Evolutionary conservation across 2,113 vertebrate species (phyloP).

Genomic region (Haemorhous mexicanus): DNA sequence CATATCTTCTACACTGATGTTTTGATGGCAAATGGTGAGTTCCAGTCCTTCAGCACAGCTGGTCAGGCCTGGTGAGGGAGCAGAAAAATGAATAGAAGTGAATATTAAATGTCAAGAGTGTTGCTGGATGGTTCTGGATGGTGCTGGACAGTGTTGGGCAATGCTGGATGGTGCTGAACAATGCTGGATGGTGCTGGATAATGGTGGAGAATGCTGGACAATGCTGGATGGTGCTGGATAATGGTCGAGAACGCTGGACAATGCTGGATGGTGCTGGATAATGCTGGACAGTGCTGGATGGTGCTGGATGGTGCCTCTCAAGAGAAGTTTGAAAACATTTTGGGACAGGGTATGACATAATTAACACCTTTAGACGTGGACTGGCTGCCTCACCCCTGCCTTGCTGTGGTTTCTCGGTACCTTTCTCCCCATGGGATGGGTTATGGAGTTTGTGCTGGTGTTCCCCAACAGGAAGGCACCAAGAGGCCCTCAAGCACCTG

Average conservation of each 20-base stretch:
- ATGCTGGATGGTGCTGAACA: fast-evolving
- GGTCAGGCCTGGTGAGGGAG: neutral
- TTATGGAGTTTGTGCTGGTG: neutral
- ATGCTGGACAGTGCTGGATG: too few relatives aligned
- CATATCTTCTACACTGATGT: slow-evolving; percentile 82
- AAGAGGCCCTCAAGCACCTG: slow-evolving; percentile 76
- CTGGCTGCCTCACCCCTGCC: neutral
- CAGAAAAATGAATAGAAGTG: neutral
- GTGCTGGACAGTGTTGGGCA: fast-evolving
- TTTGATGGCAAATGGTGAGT: slow-evolving; percentile 79
- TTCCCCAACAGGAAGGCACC: slow-evolving; percentile 59
- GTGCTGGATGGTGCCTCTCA: neutral
- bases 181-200: neutral
- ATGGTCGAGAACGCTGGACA: too few relatives aligned
- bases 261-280: neutral
- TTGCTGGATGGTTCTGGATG: neutral
- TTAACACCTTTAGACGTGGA: neutral
- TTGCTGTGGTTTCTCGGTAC: neutral
- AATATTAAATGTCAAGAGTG: neutral
- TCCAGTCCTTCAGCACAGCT: neutral
- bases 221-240: neutral
- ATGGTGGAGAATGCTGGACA: neutral
- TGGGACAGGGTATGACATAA: neutral
- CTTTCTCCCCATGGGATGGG: neutral
- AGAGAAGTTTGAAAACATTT: neutral